These are phyloP conservation scores for Lamellibrachia columna DNA, from an alignment of 2,888 invertebrate genomes.

Conservation along the genomic window DNA sequence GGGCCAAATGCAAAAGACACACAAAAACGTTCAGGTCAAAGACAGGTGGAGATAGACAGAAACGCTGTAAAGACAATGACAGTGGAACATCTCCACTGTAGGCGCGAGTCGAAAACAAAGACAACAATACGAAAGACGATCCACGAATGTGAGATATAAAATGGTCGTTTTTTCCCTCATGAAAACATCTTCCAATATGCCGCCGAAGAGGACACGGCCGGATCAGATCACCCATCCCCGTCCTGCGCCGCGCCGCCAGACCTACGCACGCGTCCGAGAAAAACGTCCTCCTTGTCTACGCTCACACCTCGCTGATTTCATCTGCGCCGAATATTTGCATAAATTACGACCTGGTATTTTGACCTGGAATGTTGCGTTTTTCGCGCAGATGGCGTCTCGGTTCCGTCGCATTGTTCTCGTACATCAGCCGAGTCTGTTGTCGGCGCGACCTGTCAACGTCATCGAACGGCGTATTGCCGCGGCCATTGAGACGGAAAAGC, in stretches of 20 bases:
- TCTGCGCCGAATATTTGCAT: neutral
- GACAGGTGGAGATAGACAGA: neutral
- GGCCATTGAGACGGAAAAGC: neutral
- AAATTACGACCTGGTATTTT: neutral
- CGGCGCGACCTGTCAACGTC: neutral
- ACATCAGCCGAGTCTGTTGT: neutral
- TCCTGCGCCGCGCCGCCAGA: neutral
- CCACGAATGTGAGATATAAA: neutral
- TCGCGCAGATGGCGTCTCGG: neutral
- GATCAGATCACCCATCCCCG: neutral
- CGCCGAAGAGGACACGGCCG: neutral
- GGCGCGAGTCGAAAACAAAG: neutral
- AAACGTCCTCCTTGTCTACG: neutral
- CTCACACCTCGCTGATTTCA: neutral
- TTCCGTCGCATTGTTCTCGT: neutral
- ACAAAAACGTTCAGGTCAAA: neutral
- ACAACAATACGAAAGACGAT: neutral
- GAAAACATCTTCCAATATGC: conserved; percentile 6
- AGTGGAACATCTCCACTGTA: neutral
- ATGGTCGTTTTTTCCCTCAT: neutral
- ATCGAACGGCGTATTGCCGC: neutral
- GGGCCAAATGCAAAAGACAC: neutral
- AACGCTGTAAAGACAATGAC: neutral
- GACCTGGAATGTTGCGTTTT: neutral
- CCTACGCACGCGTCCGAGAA: neutral